Evolutionary conservation across 2,113 vertebrate genomes (phyloP), one percentile per base, ranked within the genome.

Genomic region (Chascanopsetta lugubris): DNA sequence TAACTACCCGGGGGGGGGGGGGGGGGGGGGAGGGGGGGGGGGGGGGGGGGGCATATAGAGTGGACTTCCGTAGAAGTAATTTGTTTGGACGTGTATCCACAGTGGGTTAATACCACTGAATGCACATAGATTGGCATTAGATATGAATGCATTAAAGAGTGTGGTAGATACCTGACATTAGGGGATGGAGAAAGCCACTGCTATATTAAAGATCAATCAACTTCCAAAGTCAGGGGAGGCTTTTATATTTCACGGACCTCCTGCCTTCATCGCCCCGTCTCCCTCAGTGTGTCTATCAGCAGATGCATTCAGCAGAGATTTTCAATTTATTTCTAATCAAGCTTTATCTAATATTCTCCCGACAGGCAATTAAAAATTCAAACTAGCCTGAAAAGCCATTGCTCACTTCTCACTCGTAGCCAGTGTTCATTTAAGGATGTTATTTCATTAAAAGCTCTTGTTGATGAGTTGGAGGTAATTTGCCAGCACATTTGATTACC

Each of bases 251-350:
- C 78, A 83, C 90, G 69, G 57, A 64, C 54, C 77, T 69, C 80
- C 69, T 76, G 64, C 66, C 53, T 66, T 85, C 65, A 63, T 60
- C 74, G 71, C 77, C 85, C n/a, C 77, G 85, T 90, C 87, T 89
- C 69, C 72, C 88, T 88, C 69, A 84, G 79, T 88, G 90, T 90
- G 87, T 88, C 82, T 88, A 91, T 89, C 85, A 87, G 84, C 74
- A 76, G 82, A 91, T 81, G 87, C 87, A 88, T 88, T 91, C 89
- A 90, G 87, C 69, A 88, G 89, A 91, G 90, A 90, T 92, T 92
- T 93, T 88, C 89, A 92, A 93, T 93, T 92, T 93, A 92, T 92
- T 92, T 92, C 91, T 90, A 92, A 93, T 92, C 89, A 92, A 89
- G 88, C 88, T 89, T 92, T 91, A 93, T 92, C 88, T 93, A 93